A percentile compares a stretch with the other conserved stretches of the same genome.
Conservation (phyloP, 2,113 vertebrate genomes). For the Phyllostomus discolor region DNA sequence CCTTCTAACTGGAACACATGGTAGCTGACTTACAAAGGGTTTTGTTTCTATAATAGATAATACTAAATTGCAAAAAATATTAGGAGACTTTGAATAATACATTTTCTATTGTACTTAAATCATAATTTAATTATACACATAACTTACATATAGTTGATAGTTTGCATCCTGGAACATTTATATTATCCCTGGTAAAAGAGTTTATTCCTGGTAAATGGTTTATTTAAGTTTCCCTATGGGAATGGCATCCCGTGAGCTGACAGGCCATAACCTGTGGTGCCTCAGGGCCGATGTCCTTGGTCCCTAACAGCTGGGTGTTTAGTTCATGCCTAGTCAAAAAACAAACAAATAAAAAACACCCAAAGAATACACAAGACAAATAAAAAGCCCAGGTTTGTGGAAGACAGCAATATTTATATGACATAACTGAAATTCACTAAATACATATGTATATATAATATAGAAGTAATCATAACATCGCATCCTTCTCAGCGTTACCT, state of each 20-base stretch:
- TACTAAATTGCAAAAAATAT: background rate
- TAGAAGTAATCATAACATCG: constrained; percentile 1
- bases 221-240: background rate
- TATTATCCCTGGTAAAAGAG: background rate
- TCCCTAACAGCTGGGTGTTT: background rate
- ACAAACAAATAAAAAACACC: background rate
- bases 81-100: background rate
- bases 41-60: background rate
- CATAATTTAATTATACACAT: background rate
- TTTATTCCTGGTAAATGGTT: background rate
- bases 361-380: background rate
- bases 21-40: background rate
- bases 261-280: background rate
- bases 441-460: background rate
- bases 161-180: background rate
- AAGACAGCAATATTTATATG: background rate
- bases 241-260: background rate
- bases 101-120: background rate
- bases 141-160: background rate
- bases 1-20: background rate
- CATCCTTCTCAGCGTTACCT: background rate
- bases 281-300: background rate
- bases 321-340: background rate
- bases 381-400: background rate
- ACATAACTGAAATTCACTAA: constrained; percentile 10